phyloP scores from a whole-genome alignment of 64 coral and sea anemone species.

The Porites australiensis region DNA sequence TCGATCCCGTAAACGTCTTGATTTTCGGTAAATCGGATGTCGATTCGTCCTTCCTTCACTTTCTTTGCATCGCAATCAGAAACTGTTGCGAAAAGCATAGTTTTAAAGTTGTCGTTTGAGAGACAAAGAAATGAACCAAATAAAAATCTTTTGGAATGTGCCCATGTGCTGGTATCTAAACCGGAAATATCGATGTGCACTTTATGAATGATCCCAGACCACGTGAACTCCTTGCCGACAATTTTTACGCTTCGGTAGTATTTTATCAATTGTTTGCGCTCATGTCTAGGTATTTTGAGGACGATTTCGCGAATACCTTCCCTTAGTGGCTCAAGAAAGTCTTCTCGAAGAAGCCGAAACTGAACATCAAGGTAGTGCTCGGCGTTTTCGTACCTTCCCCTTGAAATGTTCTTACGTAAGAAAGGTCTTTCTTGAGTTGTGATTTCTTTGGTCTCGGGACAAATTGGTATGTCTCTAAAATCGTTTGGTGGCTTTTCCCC shows the following conservation, averaged over 20 bases:
- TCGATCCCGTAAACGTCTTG: slow-evolving; percentile 63
- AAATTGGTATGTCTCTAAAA: slow-evolving; percentile 81
- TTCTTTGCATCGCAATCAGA: slow-evolving; percentile 36
- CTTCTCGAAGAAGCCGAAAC: slow-evolving; percentile 81
- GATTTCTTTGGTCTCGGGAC: slow-evolving; percentile 62
- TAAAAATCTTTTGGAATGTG: slow-evolving; percentile 9
- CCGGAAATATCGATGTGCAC: slow-evolving; percentile 63
- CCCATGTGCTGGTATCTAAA: slow-evolving; percentile 59
- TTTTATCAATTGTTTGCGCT: slow-evolving; percentile 73
- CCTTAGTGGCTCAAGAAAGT: slow-evolving; percentile 75
- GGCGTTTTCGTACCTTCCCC: slow-evolving; percentile 63
- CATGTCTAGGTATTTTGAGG: neutral
- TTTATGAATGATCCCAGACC: slow-evolving; percentile 52
- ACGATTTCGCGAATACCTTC: slow-evolving; percentile 74
- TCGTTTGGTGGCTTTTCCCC: slow-evolving; percentile 75
- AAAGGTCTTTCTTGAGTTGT: slow-evolving; percentile 58
- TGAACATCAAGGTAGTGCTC: slow-evolving; percentile 91
- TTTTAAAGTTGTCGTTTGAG: slow-evolving; percentile 75
- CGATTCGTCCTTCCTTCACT: neutral
- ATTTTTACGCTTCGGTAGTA: slow-evolving; percentile 53
- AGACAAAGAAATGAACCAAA: slow-evolving; percentile 85
- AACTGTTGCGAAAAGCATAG: slow-evolving; percentile 82
- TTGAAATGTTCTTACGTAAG: slow-evolving; percentile 67
- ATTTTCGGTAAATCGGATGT: slow-evolving; percentile 5
- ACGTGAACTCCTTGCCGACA: slow-evolving; percentile 35